Evolutionary conservation across 2,888 invertebrate genomes (phyloP).

Genomic region (Ornithoptera alexandrae): DNA sequence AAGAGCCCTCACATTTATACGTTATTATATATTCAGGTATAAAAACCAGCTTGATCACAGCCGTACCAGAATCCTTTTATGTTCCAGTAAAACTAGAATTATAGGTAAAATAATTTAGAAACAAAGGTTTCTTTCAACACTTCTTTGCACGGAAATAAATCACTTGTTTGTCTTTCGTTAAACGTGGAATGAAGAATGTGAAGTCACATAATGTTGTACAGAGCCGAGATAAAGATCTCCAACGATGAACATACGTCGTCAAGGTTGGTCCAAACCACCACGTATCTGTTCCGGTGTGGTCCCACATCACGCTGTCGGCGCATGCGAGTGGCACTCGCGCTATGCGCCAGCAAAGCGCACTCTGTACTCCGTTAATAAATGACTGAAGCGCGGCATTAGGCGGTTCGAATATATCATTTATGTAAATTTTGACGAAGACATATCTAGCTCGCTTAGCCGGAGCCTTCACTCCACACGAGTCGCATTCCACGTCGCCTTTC

Average conservation of each 20-base stretch:
- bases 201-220: constrained; percentile 24
- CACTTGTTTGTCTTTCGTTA: background rate
- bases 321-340: constrained; percentile 68
- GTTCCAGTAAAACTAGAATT: no score
- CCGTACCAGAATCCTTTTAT: no score
- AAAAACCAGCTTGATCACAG: no score
- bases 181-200: background rate
- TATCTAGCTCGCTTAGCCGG: constrained; percentile 67
- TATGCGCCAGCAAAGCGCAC: constrained; percentile 61
- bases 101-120: no score
- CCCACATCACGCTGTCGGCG: constrained; percentile 64
- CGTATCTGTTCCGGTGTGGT: constrained; percentile 65
- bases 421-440: constrained; percentile 81
- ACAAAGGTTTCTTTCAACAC: no score
- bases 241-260: constrained; percentile 68
- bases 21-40: no score
- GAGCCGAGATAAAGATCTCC: constrained; percentile 52
- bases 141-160: background rate
- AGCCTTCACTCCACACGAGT: constrained; percentile 72
- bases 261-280: constrained; percentile 56
- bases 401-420: constrained; percentile 79
- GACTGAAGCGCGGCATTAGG: constrained; percentile 73
- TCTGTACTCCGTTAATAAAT: constrained; percentile 71
- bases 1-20: no score
- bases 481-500: constrained; percentile 65